phyloP scores from a whole-genome alignment of 2,888 invertebrate species.

The Protodeltote pygarga region DNA sequence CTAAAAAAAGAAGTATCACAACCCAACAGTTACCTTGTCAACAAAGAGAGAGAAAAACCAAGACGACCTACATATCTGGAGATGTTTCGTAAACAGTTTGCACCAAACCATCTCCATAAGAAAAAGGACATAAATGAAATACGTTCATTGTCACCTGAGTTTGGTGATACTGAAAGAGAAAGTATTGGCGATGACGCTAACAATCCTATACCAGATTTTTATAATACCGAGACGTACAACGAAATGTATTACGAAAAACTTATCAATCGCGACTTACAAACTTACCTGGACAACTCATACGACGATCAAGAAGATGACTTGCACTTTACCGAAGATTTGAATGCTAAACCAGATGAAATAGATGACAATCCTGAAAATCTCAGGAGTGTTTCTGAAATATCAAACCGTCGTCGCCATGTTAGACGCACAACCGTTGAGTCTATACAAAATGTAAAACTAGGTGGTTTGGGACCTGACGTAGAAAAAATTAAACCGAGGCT shows the following conservation, averaged over 20 bases:
- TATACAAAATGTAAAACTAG: constrained; percentile 68
- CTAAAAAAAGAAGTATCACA: constrained; percentile 50
- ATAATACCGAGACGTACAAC: constrained; percentile 77
- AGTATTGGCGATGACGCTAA: constrained; percentile 67
- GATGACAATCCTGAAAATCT: constrained; percentile 60
- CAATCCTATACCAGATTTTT: constrained; percentile 64
- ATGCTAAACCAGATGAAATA: constrained; percentile 50
- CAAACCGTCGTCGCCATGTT: constrained; percentile 60
- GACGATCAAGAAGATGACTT: constrained; percentile 66
- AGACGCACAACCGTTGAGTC: constrained; percentile 65
- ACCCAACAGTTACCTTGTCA: constrained; percentile 67
- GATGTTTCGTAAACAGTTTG: constrained; percentile 75
- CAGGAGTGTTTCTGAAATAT: constrained; percentile 75
- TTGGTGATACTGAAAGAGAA: constrained; percentile 78
- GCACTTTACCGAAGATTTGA: constrained; percentile 51
- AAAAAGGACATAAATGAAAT: constrained; percentile 60
- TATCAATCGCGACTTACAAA: constrained; percentile 61
- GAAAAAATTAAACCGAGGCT: constrained; percentile 77
- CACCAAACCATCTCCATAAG: constrained; percentile 45
- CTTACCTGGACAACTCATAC: constrained; percentile 64
- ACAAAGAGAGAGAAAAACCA: constrained; percentile 61
- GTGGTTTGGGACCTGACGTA: constrained; percentile 79
- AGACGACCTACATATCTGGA: constrained; percentile 71
- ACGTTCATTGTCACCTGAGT: constrained; percentile 77
- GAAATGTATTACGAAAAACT: constrained; percentile 79